Evolutionary conservation across 2,888 invertebrate genomes (phyloP).

Genomic region (Podotricha telesiphe): DNA sequence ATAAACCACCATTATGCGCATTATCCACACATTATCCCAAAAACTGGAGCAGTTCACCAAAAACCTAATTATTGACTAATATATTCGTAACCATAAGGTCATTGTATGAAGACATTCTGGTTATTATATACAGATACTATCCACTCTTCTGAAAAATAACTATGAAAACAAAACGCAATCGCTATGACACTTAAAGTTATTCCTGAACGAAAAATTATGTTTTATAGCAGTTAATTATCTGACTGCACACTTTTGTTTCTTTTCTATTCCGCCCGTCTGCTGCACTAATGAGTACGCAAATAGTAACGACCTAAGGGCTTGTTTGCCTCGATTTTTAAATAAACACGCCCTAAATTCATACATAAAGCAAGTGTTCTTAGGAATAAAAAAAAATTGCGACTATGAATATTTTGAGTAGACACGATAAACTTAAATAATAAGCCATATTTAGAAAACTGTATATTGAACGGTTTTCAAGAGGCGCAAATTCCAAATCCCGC

Average conservation of each 20-base stretch:
- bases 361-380: constrained; percentile 11
- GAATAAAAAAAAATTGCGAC: not conserved
- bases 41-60: too few relatives aligned
- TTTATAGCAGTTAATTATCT: constrained; percentile 39
- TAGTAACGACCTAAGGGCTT: constrained; percentile 49
- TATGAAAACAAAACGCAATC: not conserved
- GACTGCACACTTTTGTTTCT: constrained; percentile 41
- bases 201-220: not conserved
- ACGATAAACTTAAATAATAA: too few relatives aligned
- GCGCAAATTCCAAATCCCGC: too few relatives aligned
- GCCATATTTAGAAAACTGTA: too few relatives aligned
- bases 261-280: constrained; percentile 50
- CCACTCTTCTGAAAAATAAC: not conserved
- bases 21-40: too few relatives aligned
- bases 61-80: too few relatives aligned
- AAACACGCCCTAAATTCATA: constrained; percentile 35
- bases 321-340: constrained; percentile 39
- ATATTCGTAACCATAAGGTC: too few relatives aligned
- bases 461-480: too few relatives aligned
- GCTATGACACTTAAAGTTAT: not conserved
- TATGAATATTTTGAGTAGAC: constrained; percentile 1
- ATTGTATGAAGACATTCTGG: too few relatives aligned
- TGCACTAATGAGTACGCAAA: constrained; percentile 63
- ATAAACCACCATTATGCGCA: too few relatives aligned
- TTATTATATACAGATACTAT: too few relatives aligned